These are phyloP conservation scores for Notechis scutatus DNA, from an alignment of 2,113 vertebrate species.

Conservation along the genomic window DNA sequence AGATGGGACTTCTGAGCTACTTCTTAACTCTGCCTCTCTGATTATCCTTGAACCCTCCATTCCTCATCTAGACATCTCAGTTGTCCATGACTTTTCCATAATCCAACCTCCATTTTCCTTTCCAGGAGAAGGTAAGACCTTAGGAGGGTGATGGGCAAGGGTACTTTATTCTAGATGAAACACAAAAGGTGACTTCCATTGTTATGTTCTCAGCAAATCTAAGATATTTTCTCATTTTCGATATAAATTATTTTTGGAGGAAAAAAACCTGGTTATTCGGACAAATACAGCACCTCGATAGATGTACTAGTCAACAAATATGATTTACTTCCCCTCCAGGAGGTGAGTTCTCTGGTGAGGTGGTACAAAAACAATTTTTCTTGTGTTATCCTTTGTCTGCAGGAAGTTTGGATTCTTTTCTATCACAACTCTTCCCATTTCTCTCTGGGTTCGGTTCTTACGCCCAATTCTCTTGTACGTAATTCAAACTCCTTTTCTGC, in stretches of 20 bases:
- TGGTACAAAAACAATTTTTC: neutral
- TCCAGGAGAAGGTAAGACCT: neutral
- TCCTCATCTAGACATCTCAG: neutral
- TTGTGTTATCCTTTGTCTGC: neutral
- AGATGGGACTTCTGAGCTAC: neutral
- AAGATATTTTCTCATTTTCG: neutral
- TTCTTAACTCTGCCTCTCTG: neutral
- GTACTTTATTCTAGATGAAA: neutral
- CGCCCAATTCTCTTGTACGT: neutral
- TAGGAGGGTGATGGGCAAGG: neutral
- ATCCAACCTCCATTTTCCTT: neutral
- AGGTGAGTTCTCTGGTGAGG: neutral
- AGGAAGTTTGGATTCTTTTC: neutral
- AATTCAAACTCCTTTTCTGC: neutral
- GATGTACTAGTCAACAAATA: neutral
- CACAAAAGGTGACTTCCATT: neutral
- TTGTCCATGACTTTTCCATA: neutral
- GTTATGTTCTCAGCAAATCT: neutral
- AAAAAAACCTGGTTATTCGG: neutral
- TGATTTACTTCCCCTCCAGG: neutral
- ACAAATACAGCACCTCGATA: neutral
- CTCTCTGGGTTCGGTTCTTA: neutral
- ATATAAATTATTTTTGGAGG: neutral
- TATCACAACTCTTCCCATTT: neutral
- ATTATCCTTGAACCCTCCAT: neutral